phyloP scores from a whole-genome alignment of 1,140 invertebrate species.

The Ptiloglossa arizonensis region DNA sequence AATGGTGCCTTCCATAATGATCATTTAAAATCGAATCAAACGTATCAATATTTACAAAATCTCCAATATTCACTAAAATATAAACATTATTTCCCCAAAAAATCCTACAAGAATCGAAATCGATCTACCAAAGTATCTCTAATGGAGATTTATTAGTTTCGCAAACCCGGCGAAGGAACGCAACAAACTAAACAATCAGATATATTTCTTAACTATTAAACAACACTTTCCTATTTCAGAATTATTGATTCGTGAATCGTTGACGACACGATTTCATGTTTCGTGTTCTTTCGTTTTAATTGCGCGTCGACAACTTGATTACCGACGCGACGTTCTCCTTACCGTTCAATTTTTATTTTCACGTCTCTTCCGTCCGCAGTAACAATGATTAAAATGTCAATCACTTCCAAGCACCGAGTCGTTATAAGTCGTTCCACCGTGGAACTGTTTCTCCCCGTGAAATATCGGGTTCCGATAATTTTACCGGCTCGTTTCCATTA shows the following conservation, averaged over 20 bases:
- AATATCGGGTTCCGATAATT: conserved; percentile 44
- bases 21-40: too few species aligned
- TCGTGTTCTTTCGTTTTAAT: conserved; percentile 9
- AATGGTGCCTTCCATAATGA: too few species aligned
- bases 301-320: neutral
- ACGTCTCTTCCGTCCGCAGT: neutral
- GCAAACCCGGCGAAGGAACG: too few species aligned
- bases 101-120: too few species aligned
- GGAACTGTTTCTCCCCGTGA: neutral
- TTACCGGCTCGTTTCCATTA: conserved; percentile 35
- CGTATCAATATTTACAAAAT: too few species aligned
- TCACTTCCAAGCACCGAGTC: neutral
- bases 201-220: too few species aligned
- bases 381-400: conserved; percentile 17
- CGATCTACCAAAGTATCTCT: too few species aligned
- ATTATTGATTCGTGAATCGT: too few species aligned
- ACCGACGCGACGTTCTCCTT: neutral
- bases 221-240: neutral
- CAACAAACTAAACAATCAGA: too few species aligned
- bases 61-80: too few species aligned
- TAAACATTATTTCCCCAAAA: too few species aligned
- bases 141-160: too few species aligned
- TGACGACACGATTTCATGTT: neutral
- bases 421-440: conserved; percentile 23
- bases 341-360: neutral